phyloP scores from a whole-genome alignment of 2,113 vertebrate genomes.

The Grammomys surdaster region DNA sequence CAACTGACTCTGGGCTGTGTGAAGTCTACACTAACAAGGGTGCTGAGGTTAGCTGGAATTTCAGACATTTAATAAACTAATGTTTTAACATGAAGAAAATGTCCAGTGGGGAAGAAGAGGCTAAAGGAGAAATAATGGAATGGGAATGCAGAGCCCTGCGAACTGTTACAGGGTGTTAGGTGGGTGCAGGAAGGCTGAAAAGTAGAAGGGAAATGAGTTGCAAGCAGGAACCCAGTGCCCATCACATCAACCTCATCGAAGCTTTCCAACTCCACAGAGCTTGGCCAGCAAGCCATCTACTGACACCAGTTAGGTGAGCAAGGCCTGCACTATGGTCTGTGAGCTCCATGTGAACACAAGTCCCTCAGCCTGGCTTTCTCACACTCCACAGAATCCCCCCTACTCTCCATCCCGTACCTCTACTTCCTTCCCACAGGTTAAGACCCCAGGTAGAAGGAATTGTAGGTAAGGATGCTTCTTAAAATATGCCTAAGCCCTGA shows the following conservation, averaged over 20 bases:
- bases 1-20: background rate
- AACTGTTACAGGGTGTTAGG: background rate
- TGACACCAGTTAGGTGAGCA: rapidly evolving
- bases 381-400: background rate
- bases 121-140: background rate
- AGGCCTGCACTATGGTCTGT: background rate
- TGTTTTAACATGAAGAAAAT: constrained; percentile 5
- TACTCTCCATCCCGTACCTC: background rate
- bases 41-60: background rate
- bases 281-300: background rate
- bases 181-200: background rate
- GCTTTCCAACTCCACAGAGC: background rate
- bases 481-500: background rate
- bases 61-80: constrained; percentile 9
- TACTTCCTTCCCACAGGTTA: background rate
- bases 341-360: background rate
- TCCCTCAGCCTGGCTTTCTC: background rate
- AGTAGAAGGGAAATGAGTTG: background rate
- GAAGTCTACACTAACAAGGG: background rate
- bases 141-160: background rate
- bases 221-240: background rate
- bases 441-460: background rate
- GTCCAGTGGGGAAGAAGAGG: background rate
- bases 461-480: background rate
- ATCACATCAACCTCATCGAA: background rate